These are phyloP conservation scores for Herminia tarsipennalis DNA, from an alignment of 2,888 invertebrate genomes.

Conservation along the genomic window DNA sequence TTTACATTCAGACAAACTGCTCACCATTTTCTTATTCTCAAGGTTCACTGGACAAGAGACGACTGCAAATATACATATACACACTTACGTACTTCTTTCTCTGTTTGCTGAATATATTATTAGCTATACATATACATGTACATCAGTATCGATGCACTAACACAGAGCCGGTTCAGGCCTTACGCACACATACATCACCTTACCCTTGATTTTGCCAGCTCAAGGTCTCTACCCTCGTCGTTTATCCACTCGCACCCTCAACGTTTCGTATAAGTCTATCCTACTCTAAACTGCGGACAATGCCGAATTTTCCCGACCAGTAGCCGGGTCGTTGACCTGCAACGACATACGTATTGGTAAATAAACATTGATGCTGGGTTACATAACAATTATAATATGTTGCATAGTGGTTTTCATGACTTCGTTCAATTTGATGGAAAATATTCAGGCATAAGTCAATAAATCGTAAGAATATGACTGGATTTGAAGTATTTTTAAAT, in stretches of 20 bases:
- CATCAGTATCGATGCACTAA: conserved; percentile 50
- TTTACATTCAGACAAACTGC: conserved; percentile 36
- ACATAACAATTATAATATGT: conserved; percentile 62
- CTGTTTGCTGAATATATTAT: conserved; percentile 42
- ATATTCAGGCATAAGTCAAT: too few relatives aligned
- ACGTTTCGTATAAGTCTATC: conserved; percentile 65
- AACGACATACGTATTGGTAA: conserved; percentile 80
- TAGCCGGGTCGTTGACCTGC: conserved; percentile 74
- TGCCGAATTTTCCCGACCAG: conserved; percentile 79
- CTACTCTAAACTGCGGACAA: conserved; percentile 70
- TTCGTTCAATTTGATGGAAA: too few relatives aligned
- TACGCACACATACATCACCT: conserved; percentile 72
- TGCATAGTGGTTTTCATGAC: conserved; percentile 21
- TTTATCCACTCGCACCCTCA: conserved; percentile 62
- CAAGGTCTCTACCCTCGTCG: conserved; percentile 83
- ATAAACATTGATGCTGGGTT: conserved; percentile 76
- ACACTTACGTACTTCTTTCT: conserved; percentile 43
- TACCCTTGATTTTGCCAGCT: conserved; percentile 86
- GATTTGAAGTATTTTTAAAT: too few relatives aligned
- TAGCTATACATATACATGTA: conserved; percentile 31
- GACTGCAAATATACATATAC: conserved; percentile 40
- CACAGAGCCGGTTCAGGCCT: conserved; percentile 58
- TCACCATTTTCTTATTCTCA: conserved; percentile 39
- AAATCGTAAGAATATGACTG: too few relatives aligned
- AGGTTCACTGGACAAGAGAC: conserved; percentile 54